Base-by-base conservation (phyloP, 2,888 invertebrate species). In the Celastrina argiolus region DNA sequence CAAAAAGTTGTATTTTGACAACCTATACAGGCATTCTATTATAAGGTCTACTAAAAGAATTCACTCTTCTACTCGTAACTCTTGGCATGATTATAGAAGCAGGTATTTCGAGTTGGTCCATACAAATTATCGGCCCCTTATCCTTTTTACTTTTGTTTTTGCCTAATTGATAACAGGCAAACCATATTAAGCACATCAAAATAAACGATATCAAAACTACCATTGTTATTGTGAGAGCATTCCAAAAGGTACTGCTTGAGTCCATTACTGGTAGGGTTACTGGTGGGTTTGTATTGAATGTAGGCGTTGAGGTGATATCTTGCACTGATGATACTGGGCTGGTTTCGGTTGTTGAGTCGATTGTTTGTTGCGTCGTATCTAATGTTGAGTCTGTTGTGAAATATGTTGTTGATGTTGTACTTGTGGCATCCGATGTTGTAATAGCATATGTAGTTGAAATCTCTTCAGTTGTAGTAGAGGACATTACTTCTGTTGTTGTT, bases 201-300 rank as follows among this genome's bases (percentile, higher is more conserved):
- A 64, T 51, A 6, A 64, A 12, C 1, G 64, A 64, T 45, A 64
- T 2, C 18, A 64, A 16, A 45, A 51, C 64, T 16, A 64, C 51
- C 64, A 51, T 64, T 64, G 51, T 51, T 34, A 51, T 64, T 16
- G 45, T 64, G 6, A 51, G 18, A 45, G 64, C 16, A 34, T 64
- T 64, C 64, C 64, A 64, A 64, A 64, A 64, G 2, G 16, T 28
- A 31, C 22, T 16, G 10, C 42, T 39, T 58, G 16, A 34, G 26
- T 34, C 65, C 3, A 31, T 34, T 18, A 42, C 42, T 28, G 42
- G 14, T 2, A 66, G 14, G 66, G 68, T 68, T 68, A 69, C 31
- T 8, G 59, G 31, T 16, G 59, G 36, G 2, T 18, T 45, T 45
- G 8, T 26, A 28, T 58, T 10, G 4, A 61, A 2, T 12, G 36